Percentiles rank a stretch among this genome's conserved stretches.
Conservation (phyloP, 2,113 vertebrate genomes). For the Semicossyphus pulcher region DNA sequence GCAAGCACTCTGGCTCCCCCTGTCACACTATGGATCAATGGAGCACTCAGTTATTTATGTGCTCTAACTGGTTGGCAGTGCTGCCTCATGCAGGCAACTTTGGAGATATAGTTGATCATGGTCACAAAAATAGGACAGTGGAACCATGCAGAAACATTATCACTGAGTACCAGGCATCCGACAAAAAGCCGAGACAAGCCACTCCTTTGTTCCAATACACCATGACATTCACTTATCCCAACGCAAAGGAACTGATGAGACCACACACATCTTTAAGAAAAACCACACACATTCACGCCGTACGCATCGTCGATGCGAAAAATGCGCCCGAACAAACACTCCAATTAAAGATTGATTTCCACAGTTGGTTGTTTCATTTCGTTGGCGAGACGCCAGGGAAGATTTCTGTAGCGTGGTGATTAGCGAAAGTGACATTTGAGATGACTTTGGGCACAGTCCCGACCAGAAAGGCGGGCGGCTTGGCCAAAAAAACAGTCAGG, state of each 20-base stretch:
- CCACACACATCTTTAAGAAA: slow-evolving; percentile 54
- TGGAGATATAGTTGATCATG: slow-evolving; percentile 72
- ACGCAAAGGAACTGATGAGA: slow-evolving; percentile 53
- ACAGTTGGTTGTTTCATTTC: slow-evolving; percentile 57
- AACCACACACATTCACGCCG: slow-evolving; percentile 5
- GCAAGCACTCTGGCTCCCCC: slow-evolving; percentile 69
- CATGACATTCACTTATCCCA: slow-evolving; percentile 54
- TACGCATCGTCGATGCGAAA: slow-evolving; percentile 4
- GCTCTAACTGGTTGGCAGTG: slow-evolving; percentile 64
- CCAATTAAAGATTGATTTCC: slow-evolving; percentile 59
- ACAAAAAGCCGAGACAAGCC: slow-evolving; percentile 37
- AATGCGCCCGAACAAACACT: background rate
- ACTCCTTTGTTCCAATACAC: slow-evolving; percentile 48
- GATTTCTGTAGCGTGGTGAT: slow-evolving; percentile 62
- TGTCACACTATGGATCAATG: slow-evolving; percentile 76
- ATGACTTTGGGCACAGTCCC: slow-evolving; percentile 55
- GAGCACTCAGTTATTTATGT: slow-evolving; percentile 75
- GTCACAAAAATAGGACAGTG: slow-evolving; percentile 64
- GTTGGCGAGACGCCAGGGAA: slow-evolving; percentile 59
- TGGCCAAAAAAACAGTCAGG: slow-evolving; percentile 52
- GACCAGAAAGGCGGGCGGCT: slow-evolving; percentile 55
- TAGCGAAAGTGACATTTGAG: slow-evolving; percentile 64
- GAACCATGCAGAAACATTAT: slow-evolving; percentile 65
- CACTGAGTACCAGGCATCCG: slow-evolving; percentile 55
- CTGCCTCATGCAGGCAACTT: slow-evolving; percentile 65